Evolutionary conservation across 2,113 vertebrate genomes (phyloP), one percentile per base, ranked within the genome.

Genomic region (Oxygymnocypris stewartii): DNA sequence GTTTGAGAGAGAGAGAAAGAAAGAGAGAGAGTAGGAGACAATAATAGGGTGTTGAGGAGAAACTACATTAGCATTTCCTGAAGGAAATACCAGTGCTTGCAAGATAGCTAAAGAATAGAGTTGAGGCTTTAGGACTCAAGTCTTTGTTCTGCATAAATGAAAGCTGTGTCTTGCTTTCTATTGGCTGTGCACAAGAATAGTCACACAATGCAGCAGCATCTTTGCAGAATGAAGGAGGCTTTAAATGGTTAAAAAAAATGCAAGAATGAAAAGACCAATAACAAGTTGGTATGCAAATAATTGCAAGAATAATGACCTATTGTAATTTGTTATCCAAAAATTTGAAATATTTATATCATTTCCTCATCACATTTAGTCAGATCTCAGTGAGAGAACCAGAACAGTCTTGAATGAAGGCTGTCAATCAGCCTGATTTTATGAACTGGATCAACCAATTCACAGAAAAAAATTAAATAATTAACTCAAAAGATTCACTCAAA

Each of bases 41-140:
- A 85, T 87, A 44, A 84, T 35, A 51, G 18, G 69, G 85, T 78
- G 69, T 76, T 54, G 35, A 84, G 86, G 76, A 85, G 57, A 75
- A 73, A 84, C 59, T 51, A 37, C 47, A 74, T 74, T 84, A 59
- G 82, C 82, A 74, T 74, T 71, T 73, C 82, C 69, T 74, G 20
- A n/a, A 84, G 82, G 82, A 84, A 82, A 82, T 71, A 35, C 44
- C n/a, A 67, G 76, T 54, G 76, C 49, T 20, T 35, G 79, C 37
- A 82, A 67, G 59, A 67, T 78, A 54, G 44, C 76, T 51, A 2
- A 51, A 78, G 47, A 78, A 49, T 76, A 28, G 71, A 11, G 23
- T n/a, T 44, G 37, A 74, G 20, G 74, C 49, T 76, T 76, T 25
- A 76, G 74, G 42, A 49, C 13, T 44, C 42, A 61, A 42, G 28